Evolutionary conservation across 2,888 invertebrate species (phyloP), one percentile per base, ranked within the genome.

Genomic region (Trachelus iudaicus): DNA sequence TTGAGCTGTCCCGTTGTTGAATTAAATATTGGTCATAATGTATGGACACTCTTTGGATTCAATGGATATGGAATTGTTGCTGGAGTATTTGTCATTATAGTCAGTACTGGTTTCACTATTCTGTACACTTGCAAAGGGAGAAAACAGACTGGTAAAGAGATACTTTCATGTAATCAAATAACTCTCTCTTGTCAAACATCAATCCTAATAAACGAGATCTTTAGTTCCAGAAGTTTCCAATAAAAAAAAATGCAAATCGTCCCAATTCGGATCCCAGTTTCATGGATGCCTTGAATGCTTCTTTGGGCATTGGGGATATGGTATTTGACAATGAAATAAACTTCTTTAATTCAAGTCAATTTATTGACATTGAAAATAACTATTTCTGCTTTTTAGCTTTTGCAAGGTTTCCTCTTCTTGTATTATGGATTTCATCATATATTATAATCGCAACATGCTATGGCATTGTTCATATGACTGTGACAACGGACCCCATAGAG

Each of bases 401-500:
- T 86, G 96, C 97, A 0, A 92, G 92, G 69, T 92, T 96, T 87
- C 95, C 96, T 0, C 89, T 94, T 1, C 81, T 95, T 15, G 93
- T 96, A 1, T 90, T 97, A 30, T 93, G 95, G 86, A 79, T 95
- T 12, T 93, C 94, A 34, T 93, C 94, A 0, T 94, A 95, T 92
- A 78, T 95, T 1, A 92, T 95, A 35, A 87, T 94, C 11, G 92
- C 92, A 0, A 92, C 97, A 79, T 92, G 94, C 4, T 94, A 93
- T 82, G 98, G 98, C n/a, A 92, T 95, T 13, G 79, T 92, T 0
- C 92, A 92, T 77, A 91, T 98, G 82, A 91, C 94, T 80, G 93
- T 99, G 1, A 98, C 97, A 0, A 95, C 97, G 0, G 95, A 98
- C 90, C 98, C 99, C 0, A 95, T 98, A 1, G 96, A 99, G 89